A percentile compares a stretch with the other conserved stretches of the same genome.
Evolutionary conservation across 2,113 vertebrate species (phyloP).

Genomic region (Ptilorrhoa leucosticta): DNA sequence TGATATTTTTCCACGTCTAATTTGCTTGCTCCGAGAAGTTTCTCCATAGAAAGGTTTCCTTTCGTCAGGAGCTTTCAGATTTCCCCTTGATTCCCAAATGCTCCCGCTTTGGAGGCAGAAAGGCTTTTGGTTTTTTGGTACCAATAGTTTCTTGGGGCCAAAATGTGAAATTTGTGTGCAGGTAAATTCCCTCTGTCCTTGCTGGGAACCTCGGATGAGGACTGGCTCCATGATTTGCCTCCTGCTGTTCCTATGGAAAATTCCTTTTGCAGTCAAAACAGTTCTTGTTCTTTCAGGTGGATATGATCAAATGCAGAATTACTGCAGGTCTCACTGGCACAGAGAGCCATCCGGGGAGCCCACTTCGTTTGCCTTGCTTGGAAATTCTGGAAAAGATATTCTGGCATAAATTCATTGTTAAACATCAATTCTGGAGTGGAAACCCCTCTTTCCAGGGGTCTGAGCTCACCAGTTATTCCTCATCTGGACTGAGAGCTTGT

Average conservation of each 20-base stretch:
- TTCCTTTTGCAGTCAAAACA: background rate
- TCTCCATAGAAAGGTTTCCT: constrained; percentile 29
- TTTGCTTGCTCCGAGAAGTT: background rate
- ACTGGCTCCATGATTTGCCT: background rate
- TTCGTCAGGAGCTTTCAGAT: constrained; percentile 1
- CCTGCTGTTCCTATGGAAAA: background rate
- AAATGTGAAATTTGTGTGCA: background rate
- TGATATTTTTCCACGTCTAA: constrained; percentile 46
- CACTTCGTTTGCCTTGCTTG: background rate
- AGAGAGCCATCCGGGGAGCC: background rate
- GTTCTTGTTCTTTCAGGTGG: background rate
- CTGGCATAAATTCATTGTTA: background rate
- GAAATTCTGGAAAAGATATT: background rate
- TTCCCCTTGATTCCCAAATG: background rate
- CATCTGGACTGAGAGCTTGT: background rate
- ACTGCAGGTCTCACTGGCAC: background rate
- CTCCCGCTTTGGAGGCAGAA: background rate
- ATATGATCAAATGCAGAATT: background rate
- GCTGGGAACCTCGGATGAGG: accelerated
- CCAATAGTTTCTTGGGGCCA: background rate
- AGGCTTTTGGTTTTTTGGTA: background rate
- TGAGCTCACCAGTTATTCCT: background rate
- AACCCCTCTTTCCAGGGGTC: background rate
- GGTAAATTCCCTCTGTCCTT: background rate
- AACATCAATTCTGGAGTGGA: background rate